phyloP scores from a whole-genome alignment of 2,113 vertebrate species.

The Lepidothrix coronata region DNA sequence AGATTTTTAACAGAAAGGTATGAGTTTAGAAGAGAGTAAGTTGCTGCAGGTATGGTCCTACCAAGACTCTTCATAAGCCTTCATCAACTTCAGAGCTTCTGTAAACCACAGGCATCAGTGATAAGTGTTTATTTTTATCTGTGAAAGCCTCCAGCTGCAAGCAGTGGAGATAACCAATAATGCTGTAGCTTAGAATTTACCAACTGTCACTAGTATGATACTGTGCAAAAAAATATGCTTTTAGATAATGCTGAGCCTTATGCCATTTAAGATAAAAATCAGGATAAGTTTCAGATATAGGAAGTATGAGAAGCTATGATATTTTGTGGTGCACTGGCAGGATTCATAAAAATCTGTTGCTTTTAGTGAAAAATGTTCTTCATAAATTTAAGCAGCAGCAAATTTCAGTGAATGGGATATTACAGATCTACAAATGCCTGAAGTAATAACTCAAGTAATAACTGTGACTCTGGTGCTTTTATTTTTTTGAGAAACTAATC shows the following conservation, averaged over 20 bases:
- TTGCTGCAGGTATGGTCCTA: background rate
- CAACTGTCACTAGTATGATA: background rate
- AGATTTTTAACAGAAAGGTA: background rate
- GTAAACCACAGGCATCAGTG: background rate
- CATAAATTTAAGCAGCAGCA: background rate
- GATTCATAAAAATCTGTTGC: background rate
- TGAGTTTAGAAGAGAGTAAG: background rate
- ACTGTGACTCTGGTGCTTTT: slow-evolving; percentile 4
- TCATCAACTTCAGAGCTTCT: background rate
- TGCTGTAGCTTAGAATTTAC: background rate
- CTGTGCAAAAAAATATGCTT: background rate
- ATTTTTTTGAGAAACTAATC: slow-evolving; percentile 37
- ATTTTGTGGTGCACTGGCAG: background rate
- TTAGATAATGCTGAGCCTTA: background rate
- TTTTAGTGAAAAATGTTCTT: background rate
- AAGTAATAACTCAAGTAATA: slow-evolving; percentile 40
- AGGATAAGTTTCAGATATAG: background rate
- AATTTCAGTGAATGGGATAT: background rate
- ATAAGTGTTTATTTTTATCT: background rate
- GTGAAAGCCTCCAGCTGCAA: background rate
- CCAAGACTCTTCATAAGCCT: background rate
- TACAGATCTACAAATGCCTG: background rate
- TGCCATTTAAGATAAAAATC: background rate
- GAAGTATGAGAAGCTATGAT: background rate
- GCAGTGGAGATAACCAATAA: background rate